phyloP scores from a whole-genome alignment of 2,113 vertebrate genomes.

The Tautogolabrus adspersus region DNA sequence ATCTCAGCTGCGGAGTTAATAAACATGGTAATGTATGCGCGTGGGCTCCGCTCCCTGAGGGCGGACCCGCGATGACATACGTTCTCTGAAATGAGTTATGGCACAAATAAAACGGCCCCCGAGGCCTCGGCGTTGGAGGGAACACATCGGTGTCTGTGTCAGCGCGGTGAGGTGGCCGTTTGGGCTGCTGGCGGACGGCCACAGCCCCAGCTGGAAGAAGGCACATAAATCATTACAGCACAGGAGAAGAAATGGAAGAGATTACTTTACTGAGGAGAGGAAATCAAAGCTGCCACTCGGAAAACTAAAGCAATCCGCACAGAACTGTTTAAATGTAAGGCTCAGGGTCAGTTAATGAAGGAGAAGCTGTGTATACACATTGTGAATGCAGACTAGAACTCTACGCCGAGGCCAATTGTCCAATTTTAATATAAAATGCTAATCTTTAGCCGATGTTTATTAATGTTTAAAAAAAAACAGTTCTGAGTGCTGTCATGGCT shows the following conservation, averaged over 20 bases:
- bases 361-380: neutral
- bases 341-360: neutral
- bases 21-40: conserved; percentile 71
- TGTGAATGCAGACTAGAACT: neutral
- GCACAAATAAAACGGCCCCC: conserved; percentile 70
- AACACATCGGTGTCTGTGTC: conserved; percentile 48
- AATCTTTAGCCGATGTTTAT: no score
- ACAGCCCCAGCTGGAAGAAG: conserved; percentile 49
- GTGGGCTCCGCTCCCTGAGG: conserved; percentile 47
- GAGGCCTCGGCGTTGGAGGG: conserved; percentile 51
- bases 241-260: conserved; percentile 18
- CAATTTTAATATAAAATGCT: no score
- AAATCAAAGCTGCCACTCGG: conserved; percentile 14
- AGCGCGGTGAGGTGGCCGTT: conserved; percentile 50
- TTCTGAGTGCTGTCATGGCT: no score
- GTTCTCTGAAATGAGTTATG: conserved; percentile 73
- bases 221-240: conserved; percentile 39
- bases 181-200: conserved; percentile 28
- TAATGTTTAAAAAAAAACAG: no score
- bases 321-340: neutral
- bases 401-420: no score
- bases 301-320: neutral
- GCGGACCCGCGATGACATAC: conserved; percentile 46
- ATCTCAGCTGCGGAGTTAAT: conserved; percentile 63
- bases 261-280: conserved; percentile 27